Evolutionary conservation across 2,888 invertebrate genomes (phyloP), one percentile per base, ranked within the genome.

Genomic region (Amphipyra berbera): DNA sequence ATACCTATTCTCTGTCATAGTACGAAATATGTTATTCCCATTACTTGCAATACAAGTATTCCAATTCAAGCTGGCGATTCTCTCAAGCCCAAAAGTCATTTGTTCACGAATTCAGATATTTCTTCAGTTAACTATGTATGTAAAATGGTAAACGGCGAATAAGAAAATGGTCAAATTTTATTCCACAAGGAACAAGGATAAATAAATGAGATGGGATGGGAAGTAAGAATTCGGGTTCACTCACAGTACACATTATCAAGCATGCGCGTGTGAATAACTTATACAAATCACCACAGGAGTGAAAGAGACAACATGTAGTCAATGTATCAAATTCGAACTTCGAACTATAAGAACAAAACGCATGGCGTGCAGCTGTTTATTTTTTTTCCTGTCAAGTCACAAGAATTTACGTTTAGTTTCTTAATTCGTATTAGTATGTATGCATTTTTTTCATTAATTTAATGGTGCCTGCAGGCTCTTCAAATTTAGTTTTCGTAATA

Each of bases 1-100:
- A 82, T 86, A 94, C 94, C 93, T 93, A 89, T 95, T 95, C 82
- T 90, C 94, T 90, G 94, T 90, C 94, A 95, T 94, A 82, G 79
- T 88, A 86, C 84, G 85, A 79, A 84, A 82, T 69, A 84, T 71
- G 82, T 83, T 82, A 82, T 87, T 87, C 66, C 88, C 93, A 93
- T 93, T 89, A 86, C 84, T 88, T 72, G 79, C 88, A 79, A 88
- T 76, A 80, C 74, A 85, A 76, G 74, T 82, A 69, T 86, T 89
- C 89, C 89, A 91, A 79, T 88, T 86, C 48, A 85, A 67, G 50
- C 84, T 79, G 45, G 84, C 73, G 72, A 78, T 83, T 80, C 83
- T 88, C 40, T 86, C 89, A 88, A 89, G 92, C 40, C 86, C 89
- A 88, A 89, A 92, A 86, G 91, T 92, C 93, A 93, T 93, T 83